Percentiles rank a stretch among this genome's conserved stretches.
These are phyloP conservation scores for Axea sp. DNA, from an alignment of 2,888 invertebrate genomes.

Conservation along the genomic window DNA sequence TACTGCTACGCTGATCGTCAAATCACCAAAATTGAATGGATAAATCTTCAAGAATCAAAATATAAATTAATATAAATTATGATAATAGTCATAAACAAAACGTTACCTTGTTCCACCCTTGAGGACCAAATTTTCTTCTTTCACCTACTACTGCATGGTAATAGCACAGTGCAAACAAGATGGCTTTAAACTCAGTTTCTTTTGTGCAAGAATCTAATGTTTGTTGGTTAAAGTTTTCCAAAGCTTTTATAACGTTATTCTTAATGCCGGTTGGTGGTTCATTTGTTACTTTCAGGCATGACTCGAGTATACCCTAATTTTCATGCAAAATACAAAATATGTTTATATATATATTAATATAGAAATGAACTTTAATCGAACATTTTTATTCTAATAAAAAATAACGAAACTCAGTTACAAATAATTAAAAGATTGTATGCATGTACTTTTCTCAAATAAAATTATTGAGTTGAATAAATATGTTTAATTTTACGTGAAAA, in stretches of 20 bases:
- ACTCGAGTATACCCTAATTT: slow-evolving; percentile 91
- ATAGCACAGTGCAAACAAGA: slow-evolving; percentile 93
- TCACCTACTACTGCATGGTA: slow-evolving; percentile 97
- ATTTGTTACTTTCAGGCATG: slow-evolving; percentile 96
- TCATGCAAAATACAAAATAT: no score
- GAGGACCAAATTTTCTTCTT: slow-evolving; percentile 95
- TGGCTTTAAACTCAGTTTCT: slow-evolving; percentile 94
- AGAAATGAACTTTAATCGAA: no score
- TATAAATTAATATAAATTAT: no score
- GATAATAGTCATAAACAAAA: no score
- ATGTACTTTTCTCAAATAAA: no score
- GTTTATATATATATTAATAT: no score
- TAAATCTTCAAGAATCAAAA: slow-evolving; percentile 78
- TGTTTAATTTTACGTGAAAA: no score
- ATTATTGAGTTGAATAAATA: no score
- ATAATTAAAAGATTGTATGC: no score
- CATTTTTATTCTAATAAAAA: no score
- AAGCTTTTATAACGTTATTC: slow-evolving; percentile 94
- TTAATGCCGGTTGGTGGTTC: slow-evolving; percentile 97
- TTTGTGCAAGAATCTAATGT: slow-evolving; percentile 95
- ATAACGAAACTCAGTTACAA: no score
- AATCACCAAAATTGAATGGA: slow-evolving; percentile 90
- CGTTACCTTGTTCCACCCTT: slow-evolving; percentile 92
- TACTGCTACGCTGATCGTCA: slow-evolving; percentile 95
- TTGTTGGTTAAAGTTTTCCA: slow-evolving; percentile 95